These are phyloP conservation scores for Drosophila tsacasi DNA, from an alignment of 1,140 invertebrate species.

Conservation along the genomic window DNA sequence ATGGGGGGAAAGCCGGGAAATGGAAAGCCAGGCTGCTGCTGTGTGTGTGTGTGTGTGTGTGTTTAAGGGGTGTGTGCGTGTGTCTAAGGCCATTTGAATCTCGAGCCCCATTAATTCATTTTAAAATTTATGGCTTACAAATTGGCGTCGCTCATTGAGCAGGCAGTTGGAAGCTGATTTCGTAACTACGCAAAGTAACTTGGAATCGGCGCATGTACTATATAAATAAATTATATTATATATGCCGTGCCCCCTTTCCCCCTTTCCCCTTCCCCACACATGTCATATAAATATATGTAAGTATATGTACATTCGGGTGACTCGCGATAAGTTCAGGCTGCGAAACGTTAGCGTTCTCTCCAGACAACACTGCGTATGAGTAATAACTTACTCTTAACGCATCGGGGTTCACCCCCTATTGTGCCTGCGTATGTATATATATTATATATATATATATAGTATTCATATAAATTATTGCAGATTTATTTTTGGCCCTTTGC, in stretches of 20 bases:
- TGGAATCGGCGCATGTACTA: constrained; percentile 5
- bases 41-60: constrained; percentile 9
- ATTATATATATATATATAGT: neutral
- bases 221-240: constrained; percentile 18
- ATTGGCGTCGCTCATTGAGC: constrained; percentile 52
- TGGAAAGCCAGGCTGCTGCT: neutral
- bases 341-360: neutral
- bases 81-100: constrained; percentile 73
- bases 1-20: neutral
- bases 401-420: neutral
- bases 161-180: constrained; percentile 17
- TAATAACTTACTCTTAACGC: constrained; percentile 7
- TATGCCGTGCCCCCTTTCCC: no score
- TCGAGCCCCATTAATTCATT: constrained; percentile 77
- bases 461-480: constrained; percentile 46
- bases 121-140: constrained; percentile 79
- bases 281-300: neutral
- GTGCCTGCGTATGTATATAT: neutral
- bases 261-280: no score
- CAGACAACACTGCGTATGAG: constrained; percentile 15
- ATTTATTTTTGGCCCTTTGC: constrained; percentile 46
- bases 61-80: constrained; percentile 36
- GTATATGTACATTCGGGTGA: neutral
- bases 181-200: constrained; percentile 22
- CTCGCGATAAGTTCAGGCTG: constrained; percentile 1